phyloP scores from a whole-genome alignment of 2,888 invertebrate genomes.

The Anagyrus pseudococci region DNA sequence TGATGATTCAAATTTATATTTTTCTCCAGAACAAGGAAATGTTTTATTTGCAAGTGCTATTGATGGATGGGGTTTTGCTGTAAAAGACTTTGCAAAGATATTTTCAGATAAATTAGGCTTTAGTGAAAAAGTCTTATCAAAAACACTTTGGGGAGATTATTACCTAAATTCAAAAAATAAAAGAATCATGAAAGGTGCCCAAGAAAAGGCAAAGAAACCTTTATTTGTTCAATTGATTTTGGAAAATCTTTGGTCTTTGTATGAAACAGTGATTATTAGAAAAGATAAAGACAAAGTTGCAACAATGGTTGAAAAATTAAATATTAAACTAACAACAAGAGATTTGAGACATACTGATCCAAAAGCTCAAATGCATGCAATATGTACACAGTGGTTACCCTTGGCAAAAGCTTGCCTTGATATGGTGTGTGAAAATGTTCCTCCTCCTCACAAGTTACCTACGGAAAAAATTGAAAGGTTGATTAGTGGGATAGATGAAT shows the following conservation, averaged over 20 bases:
- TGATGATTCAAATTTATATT: conserved; percentile 89
- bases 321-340: conserved; percentile 75
- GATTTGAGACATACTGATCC: conserved; percentile 83
- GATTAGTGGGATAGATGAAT: conserved; percentile 74
- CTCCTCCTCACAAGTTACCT: conserved; percentile 78
- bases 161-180: conserved; percentile 87
- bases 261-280: conserved; percentile 79
- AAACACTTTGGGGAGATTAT: conserved; percentile 94
- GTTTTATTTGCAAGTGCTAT: conserved; percentile 95
- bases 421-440: conserved; percentile 82
- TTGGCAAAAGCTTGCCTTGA: conserved; percentile 81
- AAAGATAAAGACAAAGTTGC: conserved; percentile 79
- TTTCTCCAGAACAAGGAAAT: conserved; percentile 92
- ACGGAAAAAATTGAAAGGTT: conserved; percentile 83
- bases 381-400: conserved; percentile 91
- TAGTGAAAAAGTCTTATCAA: conserved; percentile 73
- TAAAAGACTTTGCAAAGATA: conserved; percentile 81
- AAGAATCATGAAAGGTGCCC: conserved; percentile 84
- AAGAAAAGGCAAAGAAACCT: conserved; percentile 90
- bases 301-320: conserved; percentile 76
- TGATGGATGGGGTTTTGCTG: conserved; percentile 92
- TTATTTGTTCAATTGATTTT: conserved; percentile 91
- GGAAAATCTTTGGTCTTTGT: conserved; percentile 90
- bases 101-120: conserved; percentile 79
- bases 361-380: conserved; percentile 78